A percentile compares a stretch with the other conserved stretches of the same genome.
These are phyloP conservation scores for Tenebrosternarchus preto DNA, from an alignment of 2,113 vertebrate genomes.

Conservation along the genomic window DNA sequence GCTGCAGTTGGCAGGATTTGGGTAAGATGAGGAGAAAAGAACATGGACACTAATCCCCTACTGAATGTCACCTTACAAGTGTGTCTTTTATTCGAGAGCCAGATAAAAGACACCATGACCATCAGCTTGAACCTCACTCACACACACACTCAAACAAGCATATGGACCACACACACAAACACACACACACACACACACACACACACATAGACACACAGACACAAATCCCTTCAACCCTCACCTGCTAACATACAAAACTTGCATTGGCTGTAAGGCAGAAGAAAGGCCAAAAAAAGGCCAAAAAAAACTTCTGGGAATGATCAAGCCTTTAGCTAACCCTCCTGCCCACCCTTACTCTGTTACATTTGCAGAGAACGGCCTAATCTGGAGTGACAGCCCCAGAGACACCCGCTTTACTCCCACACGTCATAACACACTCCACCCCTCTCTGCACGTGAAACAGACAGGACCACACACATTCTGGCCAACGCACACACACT, in stretches of 20 bases:
- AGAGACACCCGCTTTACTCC: conserved; percentile 39
- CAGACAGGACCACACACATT: conserved; percentile 33
- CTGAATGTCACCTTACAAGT: conserved; percentile 84
- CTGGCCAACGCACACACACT: conserved; percentile 2
- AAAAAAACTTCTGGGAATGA: conserved; percentile 39
- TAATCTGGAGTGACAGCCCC: conserved; percentile 46
- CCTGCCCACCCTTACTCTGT: conserved; percentile 26
- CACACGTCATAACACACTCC: conserved; percentile 31
- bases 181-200: not conserved
- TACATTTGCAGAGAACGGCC: conserved; percentile 23
- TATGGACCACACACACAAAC: not conserved
- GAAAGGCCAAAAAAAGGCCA: conserved; percentile 35
- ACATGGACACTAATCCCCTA: conserved; percentile 81
- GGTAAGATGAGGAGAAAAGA: conserved; percentile 84
- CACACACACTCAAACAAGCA: not conserved
- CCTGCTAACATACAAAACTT: not conserved
- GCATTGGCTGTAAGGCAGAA: conserved; percentile 20
- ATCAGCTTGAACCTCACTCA: conserved; percentile 50
- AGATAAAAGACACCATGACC: conserved; percentile 73
- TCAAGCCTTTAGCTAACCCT: conserved; percentile 43
- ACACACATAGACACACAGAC: not conserved
- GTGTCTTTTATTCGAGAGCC: conserved; percentile 74
- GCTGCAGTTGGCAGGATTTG: conserved; percentile 74
- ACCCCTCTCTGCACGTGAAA: conserved; percentile 28
- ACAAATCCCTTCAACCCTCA: conserved; percentile 18